Conservation (phyloP, 1,140 invertebrate genomes). For the Heliconius himera region DNA sequence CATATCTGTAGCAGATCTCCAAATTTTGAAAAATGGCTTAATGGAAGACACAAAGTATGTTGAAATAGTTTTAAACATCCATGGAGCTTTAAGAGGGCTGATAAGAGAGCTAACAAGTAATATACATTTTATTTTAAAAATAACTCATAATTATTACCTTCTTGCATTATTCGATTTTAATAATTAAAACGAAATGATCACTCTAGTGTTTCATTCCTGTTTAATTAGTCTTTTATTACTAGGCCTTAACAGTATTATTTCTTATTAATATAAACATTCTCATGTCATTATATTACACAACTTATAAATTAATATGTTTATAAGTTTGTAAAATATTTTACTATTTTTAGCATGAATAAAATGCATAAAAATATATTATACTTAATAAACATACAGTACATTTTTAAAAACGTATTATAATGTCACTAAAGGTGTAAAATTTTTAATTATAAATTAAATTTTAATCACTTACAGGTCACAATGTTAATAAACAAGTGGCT, state of each 20-base stretch:
- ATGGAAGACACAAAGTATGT: constrained; percentile 65
- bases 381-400: too few relatives aligned
- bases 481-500: constrained; percentile 63
- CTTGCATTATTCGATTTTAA: background rate
- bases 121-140: background rate
- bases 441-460: too few relatives aligned
- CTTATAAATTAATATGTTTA: too few relatives aligned
- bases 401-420: too few relatives aligned
- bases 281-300: too few relatives aligned
- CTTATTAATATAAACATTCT: background rate
- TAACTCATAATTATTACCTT: background rate
- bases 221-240: too few relatives aligned
- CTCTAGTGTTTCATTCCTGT: background rate
- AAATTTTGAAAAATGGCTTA: constrained; percentile 68
- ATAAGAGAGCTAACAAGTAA: constrained; percentile 75
- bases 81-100: constrained; percentile 72
- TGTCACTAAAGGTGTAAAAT: too few relatives aligned
- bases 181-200: too few relatives aligned
- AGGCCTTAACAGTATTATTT: background rate
- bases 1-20: constrained; percentile 51
- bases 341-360: too few relatives aligned
- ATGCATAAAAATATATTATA: too few relatives aligned
- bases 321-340: too few relatives aligned
- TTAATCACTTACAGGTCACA: constrained; percentile 57
- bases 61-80: constrained; percentile 62